Evolutionary conservation across 2,113 vertebrate species (phyloP).

Genomic region (Bujurquina vittata): DNA sequence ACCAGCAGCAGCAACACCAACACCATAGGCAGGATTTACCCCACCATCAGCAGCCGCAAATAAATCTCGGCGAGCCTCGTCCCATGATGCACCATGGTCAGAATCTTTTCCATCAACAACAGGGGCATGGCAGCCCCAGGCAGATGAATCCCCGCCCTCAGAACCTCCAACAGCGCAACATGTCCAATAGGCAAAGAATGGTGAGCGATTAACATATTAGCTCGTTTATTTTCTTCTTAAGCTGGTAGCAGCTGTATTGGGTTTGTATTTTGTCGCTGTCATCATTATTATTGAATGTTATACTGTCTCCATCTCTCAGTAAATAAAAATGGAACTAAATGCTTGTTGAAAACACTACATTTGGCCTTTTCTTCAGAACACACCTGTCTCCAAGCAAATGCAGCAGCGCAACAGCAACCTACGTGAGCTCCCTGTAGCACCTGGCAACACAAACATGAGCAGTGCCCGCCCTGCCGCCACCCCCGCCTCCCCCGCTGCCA

Average conservation of each 20-base stretch:
- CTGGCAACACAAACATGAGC: slow-evolving; percentile 79
- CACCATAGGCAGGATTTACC: slow-evolving; percentile 82
- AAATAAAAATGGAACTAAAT: background rate
- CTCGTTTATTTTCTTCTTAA: slow-evolving; percentile 4
- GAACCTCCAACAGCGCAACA: slow-evolving; percentile 78
- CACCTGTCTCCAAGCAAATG: slow-evolving; percentile 84
- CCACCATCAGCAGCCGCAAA: slow-evolving; percentile 77
- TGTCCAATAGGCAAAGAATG: slow-evolving; percentile 85
- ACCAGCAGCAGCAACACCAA: slow-evolving; percentile 80
- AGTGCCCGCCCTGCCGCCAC: slow-evolving; percentile 60
- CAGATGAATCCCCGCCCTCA: slow-evolving; percentile 87
- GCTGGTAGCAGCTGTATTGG: background rate
- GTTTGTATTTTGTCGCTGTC: background rate
- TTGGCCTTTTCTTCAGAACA: slow-evolving; percentile 75
- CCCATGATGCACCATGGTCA: slow-evolving; percentile 87
- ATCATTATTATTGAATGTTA: background rate
- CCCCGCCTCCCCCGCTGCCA: slow-evolving; percentile 78
- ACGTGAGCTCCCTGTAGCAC: slow-evolving; percentile 91
- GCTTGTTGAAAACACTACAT: background rate
- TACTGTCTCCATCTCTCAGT: background rate
- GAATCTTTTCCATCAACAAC: slow-evolving; percentile 88
- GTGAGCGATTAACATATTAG: slow-evolving; percentile 78
- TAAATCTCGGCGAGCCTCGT: slow-evolving; percentile 71
- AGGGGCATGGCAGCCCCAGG: slow-evolving; percentile 81
- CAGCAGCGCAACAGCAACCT: slow-evolving; percentile 94